Base-by-base conservation (phyloP, 2,888 invertebrate species). In the Lepidochitona cinerea region DNA sequence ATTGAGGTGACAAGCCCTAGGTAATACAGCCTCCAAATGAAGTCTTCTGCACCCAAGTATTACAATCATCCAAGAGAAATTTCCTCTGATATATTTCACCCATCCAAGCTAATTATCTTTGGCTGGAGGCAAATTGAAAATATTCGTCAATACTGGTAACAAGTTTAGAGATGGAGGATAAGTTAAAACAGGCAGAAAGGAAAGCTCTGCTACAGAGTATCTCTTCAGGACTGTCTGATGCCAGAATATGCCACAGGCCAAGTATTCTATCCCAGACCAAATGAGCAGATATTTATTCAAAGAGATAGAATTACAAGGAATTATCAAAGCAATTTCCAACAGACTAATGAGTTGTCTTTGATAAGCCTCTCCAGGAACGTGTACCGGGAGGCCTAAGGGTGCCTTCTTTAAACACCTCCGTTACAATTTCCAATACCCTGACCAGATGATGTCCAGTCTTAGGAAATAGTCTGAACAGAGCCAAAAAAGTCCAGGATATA, bases 301-400 rank as follows among this genome's bases (percentile, higher is more conserved):
- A 59, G 59, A 26, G 59, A 59, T 59, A 59, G 29, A 59, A 59
- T 59, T 59, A 59, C 59, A 59, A 59, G 59, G 26, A 59, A 59
- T 59, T 59, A 59, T 23, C 59, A 59, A 29, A 59, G 59, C 59
- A 59, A 59, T 59, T 59, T 59, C 29, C 14, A 59, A 32, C 23
- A 32, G 29, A 59, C 59, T 59, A 59, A 59, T 59, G 59, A 59
- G 59, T 59, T 59, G 59, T 59, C 59, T 59, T 4, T 59, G 59
- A 59, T 59, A 59, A 59, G 32, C 14, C 59, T 59, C 14, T 23
- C 29, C 14, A 29, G 29, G 5, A 23, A 26, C 23, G 29, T 26
- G 9, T 18, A 26, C 26, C 26, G 23, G 59, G 29, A 29, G 29
- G 59, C 59, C 59, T 59, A 23, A 14, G 32, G 59, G 23, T 23